Percentiles rank a stretch among this genome's conserved stretches.
phyloP scores from a whole-genome alignment of 23 tunicate genomes.

The Phallusia fumigata region DNA sequence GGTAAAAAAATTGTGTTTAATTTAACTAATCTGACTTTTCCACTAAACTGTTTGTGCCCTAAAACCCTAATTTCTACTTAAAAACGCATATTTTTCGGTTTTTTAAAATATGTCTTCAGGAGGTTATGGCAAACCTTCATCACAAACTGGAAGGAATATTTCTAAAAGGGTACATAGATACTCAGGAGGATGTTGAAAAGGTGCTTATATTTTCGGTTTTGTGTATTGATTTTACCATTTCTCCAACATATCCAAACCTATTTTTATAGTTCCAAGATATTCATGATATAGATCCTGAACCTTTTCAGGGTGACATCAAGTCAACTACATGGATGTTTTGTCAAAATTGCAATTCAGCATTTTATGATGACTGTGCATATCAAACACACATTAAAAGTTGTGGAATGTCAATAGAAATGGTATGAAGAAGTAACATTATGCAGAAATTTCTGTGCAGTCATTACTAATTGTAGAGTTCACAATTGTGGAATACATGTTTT shows the following conservation, averaged over 20 bases:
- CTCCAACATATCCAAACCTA: too few relatives aligned
- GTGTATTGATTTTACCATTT: too few relatives aligned
- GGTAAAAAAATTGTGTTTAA: background rate
- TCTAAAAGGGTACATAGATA: background rate
- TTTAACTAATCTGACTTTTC: too few relatives aligned
- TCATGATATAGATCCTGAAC: background rate
- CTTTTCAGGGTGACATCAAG: background rate
- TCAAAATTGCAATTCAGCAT: constrained; percentile 17
- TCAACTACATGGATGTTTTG: constrained; percentile 19
- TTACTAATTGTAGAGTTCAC: too few relatives aligned
- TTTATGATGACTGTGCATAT: constrained; percentile 9
- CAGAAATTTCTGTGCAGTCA: too few relatives aligned
- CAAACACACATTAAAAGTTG: background rate
- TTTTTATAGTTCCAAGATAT: too few relatives aligned
- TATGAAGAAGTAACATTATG: too few relatives aligned
- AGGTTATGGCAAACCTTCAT: background rate
- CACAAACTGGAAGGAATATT: background rate
- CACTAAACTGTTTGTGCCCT: background rate
- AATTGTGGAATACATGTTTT: too few relatives aligned
- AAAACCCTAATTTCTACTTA: background rate
- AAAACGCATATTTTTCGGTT: too few relatives aligned
- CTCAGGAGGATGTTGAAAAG: background rate
- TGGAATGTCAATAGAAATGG: too few relatives aligned
- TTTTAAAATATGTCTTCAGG: background rate
- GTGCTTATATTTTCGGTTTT: too few relatives aligned